Conservation (phyloP, 1,140 invertebrate species). For the Adelges cooleyi region DNA sequence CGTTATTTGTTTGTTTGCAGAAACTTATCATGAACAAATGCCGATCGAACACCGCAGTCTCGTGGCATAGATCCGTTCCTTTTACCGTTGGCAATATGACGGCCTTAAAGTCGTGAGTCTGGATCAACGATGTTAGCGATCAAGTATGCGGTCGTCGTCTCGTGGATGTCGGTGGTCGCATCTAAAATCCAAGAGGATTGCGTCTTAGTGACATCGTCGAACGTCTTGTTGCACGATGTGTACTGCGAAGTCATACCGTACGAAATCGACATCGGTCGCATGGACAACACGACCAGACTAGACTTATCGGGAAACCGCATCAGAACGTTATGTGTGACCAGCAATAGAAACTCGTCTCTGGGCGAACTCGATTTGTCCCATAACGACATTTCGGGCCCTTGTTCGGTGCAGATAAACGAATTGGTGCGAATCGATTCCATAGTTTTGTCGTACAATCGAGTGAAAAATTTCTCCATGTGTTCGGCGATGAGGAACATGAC, state of each 20-base stretch:
- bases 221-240: not conserved
- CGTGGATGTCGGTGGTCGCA: not conserved
- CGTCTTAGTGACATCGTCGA: not conserved
- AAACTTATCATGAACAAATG: not conserved
- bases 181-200: not conserved
- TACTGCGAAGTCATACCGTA: not conserved
- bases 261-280: not conserved
- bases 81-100: not conserved
- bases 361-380: not conserved
- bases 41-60: not conserved
- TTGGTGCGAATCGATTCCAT: not conserved
- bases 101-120: not conserved
- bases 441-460: not conserved
- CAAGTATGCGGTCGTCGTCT: not conserved
- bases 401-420: not conserved
- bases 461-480: not conserved
- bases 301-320: not conserved
- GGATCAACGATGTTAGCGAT: not conserved
- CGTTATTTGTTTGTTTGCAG: constrained; percentile 1
- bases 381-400: not conserved
- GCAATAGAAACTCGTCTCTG: not conserved
- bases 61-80: too few species aligned
- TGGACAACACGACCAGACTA: not conserved
- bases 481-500: not conserved
- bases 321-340: not conserved